These are phyloP conservation scores for Epiperipatus broadwayi DNA, from an alignment of 2,888 invertebrate genomes.

Conservation along the genomic window DNA sequence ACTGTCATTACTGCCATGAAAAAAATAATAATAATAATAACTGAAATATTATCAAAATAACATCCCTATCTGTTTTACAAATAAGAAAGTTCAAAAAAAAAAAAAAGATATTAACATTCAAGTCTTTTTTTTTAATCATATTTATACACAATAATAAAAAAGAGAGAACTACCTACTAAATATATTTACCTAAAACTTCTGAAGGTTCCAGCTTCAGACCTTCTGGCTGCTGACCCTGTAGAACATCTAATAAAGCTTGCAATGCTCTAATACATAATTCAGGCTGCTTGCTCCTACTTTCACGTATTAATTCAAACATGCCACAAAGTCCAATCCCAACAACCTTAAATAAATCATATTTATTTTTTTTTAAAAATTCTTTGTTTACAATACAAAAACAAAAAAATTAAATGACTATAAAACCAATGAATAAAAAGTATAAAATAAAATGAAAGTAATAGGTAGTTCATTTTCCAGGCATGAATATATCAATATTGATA, in stretches of 20 bases:
- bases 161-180: slow-evolving; percentile 9
- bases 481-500: too few species aligned
- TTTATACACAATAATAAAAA: background rate
- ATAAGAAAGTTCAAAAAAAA: slow-evolving; percentile 10
- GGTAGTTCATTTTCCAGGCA: too few species aligned
- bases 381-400: background rate
- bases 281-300: slow-evolving; percentile 62
- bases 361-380: background rate
- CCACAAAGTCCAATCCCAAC: slow-evolving; percentile 38
- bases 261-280: slow-evolving; percentile 70
- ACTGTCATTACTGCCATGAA: too few species aligned
- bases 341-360: slow-evolving; percentile 17
- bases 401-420: slow-evolving; percentile 20
- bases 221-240: slow-evolving; percentile 74
- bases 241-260: slow-evolving; percentile 63
- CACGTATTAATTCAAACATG: slow-evolving; percentile 73
- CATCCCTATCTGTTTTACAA: slow-evolving; percentile 6
- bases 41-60: slow-evolving; percentile 19
- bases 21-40: slow-evolving; percentile 28
- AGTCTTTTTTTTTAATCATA: background rate
- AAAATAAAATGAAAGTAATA: background rate
- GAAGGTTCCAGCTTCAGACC: slow-evolving; percentile 59
- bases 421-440: too few species aligned
- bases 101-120: slow-evolving; percentile 9
- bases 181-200: slow-evolving; percentile 42